Evolutionary conservation across 64 coral and sea anemone genomes (phyloP), one percentile per base, ranked within the genome.

Genomic region (Dendrophyllia cribrosa): DNA sequence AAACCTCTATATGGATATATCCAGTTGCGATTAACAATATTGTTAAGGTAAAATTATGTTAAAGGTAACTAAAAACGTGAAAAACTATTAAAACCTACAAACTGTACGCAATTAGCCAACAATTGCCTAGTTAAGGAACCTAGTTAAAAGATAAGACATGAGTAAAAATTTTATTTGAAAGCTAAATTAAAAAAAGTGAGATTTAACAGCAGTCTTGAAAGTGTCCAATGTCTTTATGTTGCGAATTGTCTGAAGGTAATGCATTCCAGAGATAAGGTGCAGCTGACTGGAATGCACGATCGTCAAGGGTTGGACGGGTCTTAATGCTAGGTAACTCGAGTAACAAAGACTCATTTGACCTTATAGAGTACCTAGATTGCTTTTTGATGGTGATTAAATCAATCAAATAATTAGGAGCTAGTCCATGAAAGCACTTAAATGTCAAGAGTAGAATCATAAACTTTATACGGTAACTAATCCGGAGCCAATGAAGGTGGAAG

Each of bases 211-310:
- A 19, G 19, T 70, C 47, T 53, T 76, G 4, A 76, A 76, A 76
- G 8, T 52, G 47, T 76, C 74, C 12, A 76, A 52, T 76, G 74
- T 76, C 74, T 76, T 76, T n/a, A 51, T 76, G 47, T 76, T 51
- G 47, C 74, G 74, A 76, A 82, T 82, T 62, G 78, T n/a, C 25
- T 0, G 24, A 43, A 43, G 78, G 78, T 63, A 63, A 47, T 82
- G 55, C 56, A 82, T 82, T 82, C 78, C 78, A 62, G 11, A 82
- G 56, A 82, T 34, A 43, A 43, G 78, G 78, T 82, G 78, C 78
- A 82, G 56, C 74, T 55, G 51, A 48, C 51, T 77, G 4, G 51
- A 77, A 77, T 51, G 74, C 51, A 14, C 44, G 44, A 66, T 48
- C 22, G 44, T 56, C 78, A 34, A 82, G 56, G 14, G 78, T 82